phyloP scores from a whole-genome alignment of 92 coral and sea anemone genomes.

The Pocillopora grandis region DNA sequence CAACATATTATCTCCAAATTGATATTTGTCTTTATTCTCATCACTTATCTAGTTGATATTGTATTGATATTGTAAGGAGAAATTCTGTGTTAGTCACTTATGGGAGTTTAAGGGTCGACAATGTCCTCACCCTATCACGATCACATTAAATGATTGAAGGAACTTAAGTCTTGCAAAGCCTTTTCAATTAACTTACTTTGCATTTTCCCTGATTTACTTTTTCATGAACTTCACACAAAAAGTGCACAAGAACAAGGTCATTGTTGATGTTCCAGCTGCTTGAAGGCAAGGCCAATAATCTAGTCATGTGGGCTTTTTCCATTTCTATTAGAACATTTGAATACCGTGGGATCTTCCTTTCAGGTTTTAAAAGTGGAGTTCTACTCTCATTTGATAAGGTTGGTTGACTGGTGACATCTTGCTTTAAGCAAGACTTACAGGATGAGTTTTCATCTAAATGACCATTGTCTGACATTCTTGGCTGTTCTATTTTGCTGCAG shows the following conservation, averaged over 20 bases:
- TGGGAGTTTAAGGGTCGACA: no score
- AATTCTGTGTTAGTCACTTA: no score
- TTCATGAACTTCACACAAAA: constrained; percentile 70
- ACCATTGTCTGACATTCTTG: neutral
- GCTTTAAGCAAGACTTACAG: neutral
- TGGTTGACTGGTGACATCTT: neutral
- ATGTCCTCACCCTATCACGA: neutral
- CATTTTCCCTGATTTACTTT: constrained; percentile 72
- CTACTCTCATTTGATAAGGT: neutral
- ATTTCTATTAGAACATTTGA: constrained; percentile 48
- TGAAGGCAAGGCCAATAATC: constrained; percentile 54
- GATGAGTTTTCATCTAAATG: neutral
- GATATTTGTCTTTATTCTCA: no score
- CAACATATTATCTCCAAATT: no score
- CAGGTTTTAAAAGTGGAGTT: neutral
- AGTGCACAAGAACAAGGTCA: constrained; percentile 78
- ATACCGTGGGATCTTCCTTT: constrained; percentile 9
- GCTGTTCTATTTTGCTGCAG: neutral
- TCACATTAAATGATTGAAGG: neutral
- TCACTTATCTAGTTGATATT: no score
- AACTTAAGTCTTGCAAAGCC: no score
- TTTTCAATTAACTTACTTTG: constrained; percentile 44
- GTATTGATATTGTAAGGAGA: no score
- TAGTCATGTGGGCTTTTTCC: constrained; percentile 64
- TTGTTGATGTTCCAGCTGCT: constrained; percentile 76